Conservation (phyloP, 2,797 vertebrate genomes). For the Glyptemys insculpta region DNA sequence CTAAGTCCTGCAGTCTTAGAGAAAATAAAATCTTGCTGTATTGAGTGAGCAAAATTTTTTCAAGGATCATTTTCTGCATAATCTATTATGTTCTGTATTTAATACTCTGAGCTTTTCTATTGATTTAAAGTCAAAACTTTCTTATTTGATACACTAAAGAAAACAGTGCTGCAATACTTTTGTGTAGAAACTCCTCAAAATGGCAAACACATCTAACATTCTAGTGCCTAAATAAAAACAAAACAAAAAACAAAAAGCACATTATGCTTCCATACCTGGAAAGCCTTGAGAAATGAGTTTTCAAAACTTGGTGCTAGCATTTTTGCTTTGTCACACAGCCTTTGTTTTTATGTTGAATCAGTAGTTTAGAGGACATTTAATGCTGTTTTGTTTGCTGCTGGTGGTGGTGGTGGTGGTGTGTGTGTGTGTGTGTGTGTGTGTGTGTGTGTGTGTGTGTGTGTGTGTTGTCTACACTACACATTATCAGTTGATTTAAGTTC, state of each 20-base stretch:
- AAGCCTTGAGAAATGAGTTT: neutral
- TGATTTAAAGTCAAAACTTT: constrained; percentile 28
- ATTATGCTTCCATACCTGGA: neutral
- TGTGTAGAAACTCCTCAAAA: neutral
- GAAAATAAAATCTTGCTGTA: constrained; percentile 47
- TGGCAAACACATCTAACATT: neutral
- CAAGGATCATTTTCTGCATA: constrained; percentile 58
- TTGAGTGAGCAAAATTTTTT: constrained; percentile 26
- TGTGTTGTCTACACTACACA: neutral
- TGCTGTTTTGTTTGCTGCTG: no score
- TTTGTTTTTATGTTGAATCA: accelerated
- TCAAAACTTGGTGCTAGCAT: neutral
- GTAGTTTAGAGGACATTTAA: accelerated
- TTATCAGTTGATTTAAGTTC: neutral
- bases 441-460: no score
- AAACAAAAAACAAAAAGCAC: neutral
- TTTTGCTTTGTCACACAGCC: neutral
- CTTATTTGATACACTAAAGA: constrained; percentile 11
- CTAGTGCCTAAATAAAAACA: neutral
- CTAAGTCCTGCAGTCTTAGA: constrained; percentile 31
- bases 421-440: no score
- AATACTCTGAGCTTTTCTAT: constrained; percentile 34
- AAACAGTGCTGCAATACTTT: neutral
- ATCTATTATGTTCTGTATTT: constrained; percentile 55
- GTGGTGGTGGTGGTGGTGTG: no score